Base-by-base conservation (phyloP, 2,797 vertebrate genomes). In the Gambusia yucatana region DNA sequence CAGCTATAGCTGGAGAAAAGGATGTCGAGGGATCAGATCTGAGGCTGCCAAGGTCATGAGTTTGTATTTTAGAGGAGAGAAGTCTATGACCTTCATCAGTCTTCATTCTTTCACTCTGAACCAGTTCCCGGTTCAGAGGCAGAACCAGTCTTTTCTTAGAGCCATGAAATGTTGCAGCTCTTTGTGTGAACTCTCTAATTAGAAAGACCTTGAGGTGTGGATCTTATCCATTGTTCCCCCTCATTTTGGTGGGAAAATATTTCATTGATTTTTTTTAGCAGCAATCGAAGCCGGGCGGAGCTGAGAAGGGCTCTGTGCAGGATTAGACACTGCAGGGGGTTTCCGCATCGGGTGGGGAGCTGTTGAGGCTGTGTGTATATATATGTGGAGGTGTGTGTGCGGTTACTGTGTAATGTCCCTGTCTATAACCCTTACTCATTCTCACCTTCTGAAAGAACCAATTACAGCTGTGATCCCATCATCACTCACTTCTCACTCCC, bases 231-330 rank as follows among this genome's bases (percentile, higher is more conserved):
- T 93, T 93, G 91, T 94, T 95, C 88, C 86, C 93, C 82, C 90
- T 93, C 90, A 94, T 94, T 95, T 95, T 94, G 95, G 95, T 96
- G 95, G 95, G 95, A 96, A 96, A 95, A 94, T 96, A 96, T 96
- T 96, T 93, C 92, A 96, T 95, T 84, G 95, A 96, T 96, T 95
- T 94, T 84, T 86, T 67, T 41, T 39, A 67, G 82, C 82, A 79
- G 87, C 89, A 92, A 93, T 95, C 91, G 91, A 96, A 94, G 85
- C 82, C 87, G 52, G 93, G 89, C 77, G 22, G 84, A 87, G 92
- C 90, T 88, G 91, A 86, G 92, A 86, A 88, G 79, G 84, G 90
- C 91, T 95, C 92, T 92, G 91, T 87, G 90, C 80, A 79, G 95
- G 95, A 96, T 96, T 96, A 96, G 78, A 84, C 94, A 85, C 95